Evolutionary conservation across 2,888 invertebrate genomes (phyloP).

Genomic region (Diogma glabrata): DNA sequence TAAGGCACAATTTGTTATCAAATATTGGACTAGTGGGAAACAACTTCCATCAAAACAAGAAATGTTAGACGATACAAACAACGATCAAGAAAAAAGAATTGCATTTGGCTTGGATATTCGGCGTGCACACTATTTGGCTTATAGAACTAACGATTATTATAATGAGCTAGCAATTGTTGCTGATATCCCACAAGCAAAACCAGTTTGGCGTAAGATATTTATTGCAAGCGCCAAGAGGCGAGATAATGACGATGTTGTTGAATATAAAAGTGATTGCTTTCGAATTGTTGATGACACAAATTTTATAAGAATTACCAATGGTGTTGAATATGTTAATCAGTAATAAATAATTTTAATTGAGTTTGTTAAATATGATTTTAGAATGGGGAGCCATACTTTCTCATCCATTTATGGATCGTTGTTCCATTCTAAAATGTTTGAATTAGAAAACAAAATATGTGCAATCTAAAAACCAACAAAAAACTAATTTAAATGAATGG

Average conservation of each 20-base stretch:
- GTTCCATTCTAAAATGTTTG: no score
- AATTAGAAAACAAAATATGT: no score
- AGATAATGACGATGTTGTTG: slow-evolving; percentile 46
- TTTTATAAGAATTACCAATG: no score
- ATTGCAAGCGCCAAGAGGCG: no score
- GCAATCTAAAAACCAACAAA: no score
- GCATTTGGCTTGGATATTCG: slow-evolving; percentile 51
- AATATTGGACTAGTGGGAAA: slow-evolving; percentile 49
- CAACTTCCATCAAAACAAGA: slow-evolving; percentile 47
- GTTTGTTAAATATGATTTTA: no score
- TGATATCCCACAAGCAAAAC: slow-evolving; percentile 47
- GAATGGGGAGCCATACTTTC: no score
- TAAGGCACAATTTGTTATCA: slow-evolving; percentile 55
- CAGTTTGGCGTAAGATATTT: slow-evolving; percentile 59
- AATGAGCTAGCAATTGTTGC: slow-evolving; percentile 51
- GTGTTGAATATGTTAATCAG: no score
- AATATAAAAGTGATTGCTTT: slow-evolving; percentile 50
- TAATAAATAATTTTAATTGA: no score
- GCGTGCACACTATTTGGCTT: slow-evolving; percentile 69
- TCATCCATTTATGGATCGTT: no score
- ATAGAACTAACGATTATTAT: slow-evolving; percentile 53
- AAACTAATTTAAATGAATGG: no score
- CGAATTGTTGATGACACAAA: slow-evolving; percentile 50
- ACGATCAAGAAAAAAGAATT: slow-evolving; percentile 47
- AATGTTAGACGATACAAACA: slow-evolving; percentile 50